These are phyloP conservation scores for Drosophila grimshawi DNA, from an alignment of 1,140 invertebrate genomes.

Conservation along the genomic window DNA sequence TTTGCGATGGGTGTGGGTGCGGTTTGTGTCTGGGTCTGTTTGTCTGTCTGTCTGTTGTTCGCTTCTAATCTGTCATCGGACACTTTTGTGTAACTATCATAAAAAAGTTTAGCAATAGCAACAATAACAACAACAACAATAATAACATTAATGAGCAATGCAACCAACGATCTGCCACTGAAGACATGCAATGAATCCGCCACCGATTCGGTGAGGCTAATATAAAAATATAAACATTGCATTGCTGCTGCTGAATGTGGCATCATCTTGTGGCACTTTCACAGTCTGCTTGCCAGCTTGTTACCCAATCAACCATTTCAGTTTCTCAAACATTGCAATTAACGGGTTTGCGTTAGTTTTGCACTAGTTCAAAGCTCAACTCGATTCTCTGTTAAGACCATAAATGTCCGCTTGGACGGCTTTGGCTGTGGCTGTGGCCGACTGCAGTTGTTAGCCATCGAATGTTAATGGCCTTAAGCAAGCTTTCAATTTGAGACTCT, in stretches of 20 bases:
- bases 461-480: slow-evolving; percentile 65
- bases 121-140: slow-evolving; percentile 9
- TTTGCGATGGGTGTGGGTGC: slow-evolving; percentile 21
- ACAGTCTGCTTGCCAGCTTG: neutral
- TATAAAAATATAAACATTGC: slow-evolving; percentile 29
- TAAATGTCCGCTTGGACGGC: slow-evolving; percentile 13
- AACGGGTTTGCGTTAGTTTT: slow-evolving; percentile 29
- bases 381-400: slow-evolving; percentile 23
- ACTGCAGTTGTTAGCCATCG: slow-evolving; percentile 48
- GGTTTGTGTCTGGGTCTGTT: slow-evolving; percentile 31
- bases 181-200: slow-evolving; percentile 17
- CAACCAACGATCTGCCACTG: slow-evolving; percentile 18
- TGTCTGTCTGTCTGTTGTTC: slow-evolving; percentile 35
- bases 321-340: slow-evolving; percentile 22
- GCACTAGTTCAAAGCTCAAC: slow-evolving; percentile 7
- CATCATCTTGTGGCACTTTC: slow-evolving; percentile 3
- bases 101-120: slow-evolving; percentile 24
- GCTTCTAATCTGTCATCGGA: slow-evolving; percentile 74
- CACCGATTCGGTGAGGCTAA: slow-evolving; percentile 28
- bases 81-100: slow-evolving; percentile 56
- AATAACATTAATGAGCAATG: slow-evolving; percentile 3
- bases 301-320: neutral
- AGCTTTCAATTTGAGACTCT: slow-evolving; percentile 37
- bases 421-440: neutral
- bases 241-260: slow-evolving; percentile 6